phyloP scores from a whole-genome alignment of 2,113 vertebrate species.

The Centropristis striata region DNA sequence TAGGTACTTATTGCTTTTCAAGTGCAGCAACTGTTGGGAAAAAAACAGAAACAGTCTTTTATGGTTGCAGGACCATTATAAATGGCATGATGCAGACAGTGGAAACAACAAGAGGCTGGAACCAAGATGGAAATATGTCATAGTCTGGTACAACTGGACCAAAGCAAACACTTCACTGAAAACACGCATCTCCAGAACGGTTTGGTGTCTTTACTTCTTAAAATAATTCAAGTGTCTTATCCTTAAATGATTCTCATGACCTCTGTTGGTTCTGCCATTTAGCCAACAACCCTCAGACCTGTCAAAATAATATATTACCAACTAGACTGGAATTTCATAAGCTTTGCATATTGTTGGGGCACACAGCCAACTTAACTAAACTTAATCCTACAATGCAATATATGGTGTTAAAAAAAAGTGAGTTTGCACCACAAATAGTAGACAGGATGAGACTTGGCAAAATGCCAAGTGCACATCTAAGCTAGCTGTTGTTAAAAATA shows the following conservation, averaged over 20 bases:
- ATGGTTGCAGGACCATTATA: neutral
- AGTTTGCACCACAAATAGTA: neutral
- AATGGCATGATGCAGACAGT: neutral
- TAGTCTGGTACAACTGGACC: slow-evolving; percentile 1
- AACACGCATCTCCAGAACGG: neutral
- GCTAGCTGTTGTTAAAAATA: neutral
- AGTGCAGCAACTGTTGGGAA: slow-evolving; percentile 92
- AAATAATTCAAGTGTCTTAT: neutral
- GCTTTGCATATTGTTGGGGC: neutral
- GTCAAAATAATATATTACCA: neutral
- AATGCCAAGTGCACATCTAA: neutral
- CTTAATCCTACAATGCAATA: neutral
- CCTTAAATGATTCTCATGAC: slow-evolving; percentile 44
- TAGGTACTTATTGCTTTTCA: slow-evolving; percentile 99
- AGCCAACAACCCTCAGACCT: neutral
- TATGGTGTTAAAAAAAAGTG: neutral
- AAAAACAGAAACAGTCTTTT: neutral
- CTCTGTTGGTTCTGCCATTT: neutral
- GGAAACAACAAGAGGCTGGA: neutral
- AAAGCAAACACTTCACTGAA: slow-evolving; percentile 8
- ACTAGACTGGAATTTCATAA: slow-evolving; percentile 1
- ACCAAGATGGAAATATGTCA: slow-evolving; percentile 13
- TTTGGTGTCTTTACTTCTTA: slow-evolving; percentile 6
- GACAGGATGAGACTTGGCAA: neutral
- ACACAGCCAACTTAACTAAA: neutral